phyloP scores from a whole-genome alignment of 2,888 invertebrate species.

The Malacosoma neustria region DNA sequence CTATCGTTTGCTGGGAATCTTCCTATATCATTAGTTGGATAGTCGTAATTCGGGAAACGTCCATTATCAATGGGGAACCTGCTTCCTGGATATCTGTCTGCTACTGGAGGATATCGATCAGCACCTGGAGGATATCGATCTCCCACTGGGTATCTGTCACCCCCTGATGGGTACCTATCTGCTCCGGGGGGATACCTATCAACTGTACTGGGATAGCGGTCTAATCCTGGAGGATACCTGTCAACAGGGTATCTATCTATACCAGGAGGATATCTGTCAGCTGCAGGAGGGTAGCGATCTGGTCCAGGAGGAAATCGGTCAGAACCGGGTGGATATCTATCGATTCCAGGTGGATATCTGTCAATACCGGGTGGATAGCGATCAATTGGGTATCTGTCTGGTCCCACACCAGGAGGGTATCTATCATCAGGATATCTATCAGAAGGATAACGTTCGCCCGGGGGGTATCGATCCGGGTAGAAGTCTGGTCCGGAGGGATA shows the following conservation, averaged over 20 bases:
- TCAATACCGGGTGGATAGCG: conserved; percentile 62
- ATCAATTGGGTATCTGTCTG: conserved; percentile 46
- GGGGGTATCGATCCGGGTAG: conserved; percentile 50
- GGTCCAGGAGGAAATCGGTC: conserved; percentile 40
- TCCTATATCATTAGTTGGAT: conserved; percentile 26
- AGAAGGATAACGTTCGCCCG: conserved; percentile 33
- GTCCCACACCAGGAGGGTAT: conserved; percentile 56
- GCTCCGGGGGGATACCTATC: conserved; percentile 41
- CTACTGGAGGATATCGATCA: conserved; percentile 35
- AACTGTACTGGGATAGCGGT: conserved; percentile 67
- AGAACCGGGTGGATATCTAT: conserved; percentile 40
- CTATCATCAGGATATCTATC: conserved; percentile 61
- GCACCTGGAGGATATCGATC: conserved; percentile 29
- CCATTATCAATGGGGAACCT: conserved; percentile 39
- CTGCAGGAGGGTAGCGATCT: conserved; percentile 61
- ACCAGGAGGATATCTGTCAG: conserved; percentile 58
- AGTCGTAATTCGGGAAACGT: conserved; percentile 32
- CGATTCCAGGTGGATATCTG: conserved; percentile 48
- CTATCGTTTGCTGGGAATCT: conserved; percentile 48
- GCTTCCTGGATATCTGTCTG: conserved; percentile 39
- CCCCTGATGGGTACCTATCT: conserved; percentile 54
- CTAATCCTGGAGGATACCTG: conserved; percentile 67
- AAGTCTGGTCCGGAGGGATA: conserved; percentile 71
- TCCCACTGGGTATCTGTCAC: conserved; percentile 35
- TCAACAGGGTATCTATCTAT: conserved; percentile 63